Conservation (phyloP, 2,888 invertebrate species). For the Leucoptera coffeella region DNA sequence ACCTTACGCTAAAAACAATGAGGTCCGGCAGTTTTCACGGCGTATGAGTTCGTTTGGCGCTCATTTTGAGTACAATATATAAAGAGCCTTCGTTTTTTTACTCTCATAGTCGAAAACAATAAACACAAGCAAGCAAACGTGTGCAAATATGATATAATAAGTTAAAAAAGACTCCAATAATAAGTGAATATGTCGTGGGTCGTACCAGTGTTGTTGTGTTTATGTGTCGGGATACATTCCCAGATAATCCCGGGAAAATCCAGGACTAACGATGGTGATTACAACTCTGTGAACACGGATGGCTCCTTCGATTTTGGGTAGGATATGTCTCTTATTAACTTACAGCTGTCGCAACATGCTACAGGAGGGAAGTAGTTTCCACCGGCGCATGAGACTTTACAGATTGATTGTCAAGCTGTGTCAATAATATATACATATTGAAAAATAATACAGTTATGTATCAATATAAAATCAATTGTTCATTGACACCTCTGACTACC, state of each 20-base stretch:
- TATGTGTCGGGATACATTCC: constrained; percentile 29
- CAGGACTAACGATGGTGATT: constrained; percentile 50
- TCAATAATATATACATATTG: too few relatives aligned
- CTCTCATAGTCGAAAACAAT: constrained; percentile 25
- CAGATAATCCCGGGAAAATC: constrained; percentile 41
- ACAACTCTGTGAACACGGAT: constrained; percentile 61
- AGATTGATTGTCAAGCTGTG: too few relatives aligned
- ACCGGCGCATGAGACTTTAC: too few relatives aligned
- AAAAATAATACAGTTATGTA: too few relatives aligned
- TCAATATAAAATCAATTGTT: too few relatives aligned
- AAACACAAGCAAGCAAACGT: constrained; percentile 13
- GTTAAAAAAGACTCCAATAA: constrained; percentile 7
- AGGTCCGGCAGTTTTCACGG: constrained; percentile 47
- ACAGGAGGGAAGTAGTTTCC: too few relatives aligned
- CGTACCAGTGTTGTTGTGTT: constrained; percentile 24
- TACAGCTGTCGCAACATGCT: too few relatives aligned
- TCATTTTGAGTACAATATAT: constrained; percentile 44
- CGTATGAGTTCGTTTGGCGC: constrained; percentile 24
- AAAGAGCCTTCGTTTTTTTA: constrained; percentile 37
- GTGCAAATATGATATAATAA: constrained; percentile 14
- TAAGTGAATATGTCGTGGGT: constrained; percentile 24
- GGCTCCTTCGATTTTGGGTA: constrained; percentile 72
- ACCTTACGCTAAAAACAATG: constrained; percentile 31
- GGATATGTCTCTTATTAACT: too few relatives aligned
- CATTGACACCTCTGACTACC: too few relatives aligned